phyloP scores from a whole-genome alignment of 2,888 invertebrate genomes.

The Alloplasta piceator region DNA sequence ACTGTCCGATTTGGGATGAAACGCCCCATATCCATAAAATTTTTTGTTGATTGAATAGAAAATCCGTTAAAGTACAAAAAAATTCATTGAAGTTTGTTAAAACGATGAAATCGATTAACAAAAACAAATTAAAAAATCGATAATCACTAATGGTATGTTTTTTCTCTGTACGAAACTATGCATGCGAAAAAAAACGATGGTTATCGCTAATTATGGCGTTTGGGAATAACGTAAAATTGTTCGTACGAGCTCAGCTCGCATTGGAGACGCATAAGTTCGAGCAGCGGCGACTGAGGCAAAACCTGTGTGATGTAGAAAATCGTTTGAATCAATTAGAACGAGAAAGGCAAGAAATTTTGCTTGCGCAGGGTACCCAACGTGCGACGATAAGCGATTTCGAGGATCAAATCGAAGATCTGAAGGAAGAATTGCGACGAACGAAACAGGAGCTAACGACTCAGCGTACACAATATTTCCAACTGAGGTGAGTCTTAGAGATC shows the following conservation, averaged over 20 bases:
- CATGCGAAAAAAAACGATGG: slow-evolving; percentile 45
- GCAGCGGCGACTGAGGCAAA: slow-evolving; percentile 84
- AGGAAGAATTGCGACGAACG: slow-evolving; percentile 84
- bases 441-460: slow-evolving; percentile 85
- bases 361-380: slow-evolving; percentile 84
- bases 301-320: slow-evolving; percentile 84
- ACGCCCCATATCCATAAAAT: too few species aligned
- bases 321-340: slow-evolving; percentile 85
- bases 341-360: slow-evolving; percentile 84
- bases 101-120: too few species aligned
- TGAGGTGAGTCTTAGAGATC: slow-evolving; percentile 83
- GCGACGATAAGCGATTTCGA: slow-evolving; percentile 85
- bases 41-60: too few species aligned
- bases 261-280: slow-evolving; percentile 84
- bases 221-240: slow-evolving; percentile 28
- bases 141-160: slow-evolving; percentile 15
- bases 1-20: too few species aligned
- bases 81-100: too few species aligned
- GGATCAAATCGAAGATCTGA: slow-evolving; percentile 85
- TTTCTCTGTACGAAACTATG: slow-evolving; percentile 22
- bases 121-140: neutral
- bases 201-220: slow-evolving; percentile 60
- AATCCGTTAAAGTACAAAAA: too few species aligned
- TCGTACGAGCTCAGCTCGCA: slow-evolving; percentile 74
- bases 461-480: slow-evolving; percentile 85